Base-by-base conservation (phyloP, 1,140 invertebrate genomes). In the Tetramorium parvispinum region DNA sequence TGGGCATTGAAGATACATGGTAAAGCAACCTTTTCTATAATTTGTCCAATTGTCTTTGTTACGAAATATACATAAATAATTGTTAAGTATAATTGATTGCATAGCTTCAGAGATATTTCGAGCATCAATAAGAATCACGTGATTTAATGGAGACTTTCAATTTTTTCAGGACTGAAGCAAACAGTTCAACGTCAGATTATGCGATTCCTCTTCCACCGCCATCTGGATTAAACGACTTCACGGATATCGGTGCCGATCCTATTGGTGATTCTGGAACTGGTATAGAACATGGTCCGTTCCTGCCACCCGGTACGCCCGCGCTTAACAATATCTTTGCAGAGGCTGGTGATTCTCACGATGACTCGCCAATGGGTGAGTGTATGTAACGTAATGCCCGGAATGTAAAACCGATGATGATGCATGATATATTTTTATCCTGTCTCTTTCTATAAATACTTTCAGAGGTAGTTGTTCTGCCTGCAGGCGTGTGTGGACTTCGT, bases 401-500 rank as follows among this genome's bases (percentile, higher is more conserved):
- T 76, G 46, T 11, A 76, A 46, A 59, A 24, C 24, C n/a, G 0
- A 59, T 13, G 3, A 21, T 5, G 11, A 55, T 46, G 10, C 2
- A 65, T 18, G 27, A 40, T 61, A 61, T 49, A 24, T 66, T 51
- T 21, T 57, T 57, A 49, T 55, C 13, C 40, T 10, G 40, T 76
- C 49, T 63, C 10, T 32, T 32, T 83, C 5, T 32, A 40, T n/a
- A 43, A 43, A 68, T 57, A 77, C 3, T 75, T 83, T 53, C 46
- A 89, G 86, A 87, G 51, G 68, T 78, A 76, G 79, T 89, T 79
- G 73, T 91, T 55, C 61, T 88, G 66, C 91, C 91, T 21, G 94
- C 96, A n/a, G 97, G 97, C 53, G 96, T 96, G 63, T 97, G 97
- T 92, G 97, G 97, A 55, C 94, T 97, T 82, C 94, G 95, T 32